Base-by-base conservation (phyloP, 2,888 invertebrate species). In the Tachystola acroxantha region DNA sequence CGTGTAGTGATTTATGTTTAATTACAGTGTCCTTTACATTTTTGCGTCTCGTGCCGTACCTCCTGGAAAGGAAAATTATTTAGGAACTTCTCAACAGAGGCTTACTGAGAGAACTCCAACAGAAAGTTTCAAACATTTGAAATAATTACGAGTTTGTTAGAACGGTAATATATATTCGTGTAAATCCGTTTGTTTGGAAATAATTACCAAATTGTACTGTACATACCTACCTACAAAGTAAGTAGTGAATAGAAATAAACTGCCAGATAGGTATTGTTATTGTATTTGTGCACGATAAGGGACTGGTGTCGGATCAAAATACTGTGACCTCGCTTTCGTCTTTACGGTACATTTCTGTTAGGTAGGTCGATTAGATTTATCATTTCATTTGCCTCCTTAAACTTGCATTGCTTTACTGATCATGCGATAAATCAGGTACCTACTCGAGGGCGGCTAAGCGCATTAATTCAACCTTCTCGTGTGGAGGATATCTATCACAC, bases 1-100 rank as follows among this genome's bases (percentile, higher is more conserved):
- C 65, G 53, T 68, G 59, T 56, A 63, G 63, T 73, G 76, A 80
- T 80, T 80, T 80, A 80, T 80, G 77, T 73, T 77, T 76, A 78
- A 77, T 81, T 80, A 79, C 60, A 70, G 59, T 64, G 64, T 66
- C 68, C 57, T 64, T 65, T 62, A 66, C 64, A 66, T 74, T 75
- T 75, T 70, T 67, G 60, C 66, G 59, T 57, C 53, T 61, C 1
- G 9, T 27, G 10, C 6, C 10, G 13, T 30, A n/a, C 30, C 24
- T 66, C 62, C 50, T 47, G 32, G 33, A n/a, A n/a, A n/a, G n/a
- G n/a, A 44, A 58, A 65, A 67, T 63, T 69, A 68, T 69, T 72
- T 65, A 55, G 48, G 58, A 66, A 71, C 48, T 73, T 67, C 50
- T 44, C 54, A 55, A 53, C 50, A 44, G 45, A 46, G 50, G 45